These are phyloP conservation scores for Stenurella melanura DNA, from an alignment of 2,888 invertebrate genomes.

Conservation along the genomic window DNA sequence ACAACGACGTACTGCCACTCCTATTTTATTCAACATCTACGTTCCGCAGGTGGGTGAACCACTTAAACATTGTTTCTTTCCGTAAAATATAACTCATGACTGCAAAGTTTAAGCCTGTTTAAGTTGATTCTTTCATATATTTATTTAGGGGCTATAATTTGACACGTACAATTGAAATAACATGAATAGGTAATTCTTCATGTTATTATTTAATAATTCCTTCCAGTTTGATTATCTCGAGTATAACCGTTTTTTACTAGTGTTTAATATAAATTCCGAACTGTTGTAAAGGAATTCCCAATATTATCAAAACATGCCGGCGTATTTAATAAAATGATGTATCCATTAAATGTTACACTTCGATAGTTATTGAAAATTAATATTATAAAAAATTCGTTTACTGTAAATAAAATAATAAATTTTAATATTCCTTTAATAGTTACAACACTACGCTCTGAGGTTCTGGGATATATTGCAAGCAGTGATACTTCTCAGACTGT, in stretches of 20 bases:
- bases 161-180: neutral
- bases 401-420: conserved; percentile 13
- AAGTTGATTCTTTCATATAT: too few relatives aligned
- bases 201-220: neutral
- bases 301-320: conserved; percentile 25
- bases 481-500: too few relatives aligned
- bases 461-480: neutral
- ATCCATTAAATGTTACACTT: conserved; percentile 34
- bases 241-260: conserved; percentile 11
- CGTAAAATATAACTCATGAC: too few relatives aligned
- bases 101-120: too few relatives aligned
- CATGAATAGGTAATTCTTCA: neutral
- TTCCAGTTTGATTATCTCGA: neutral
- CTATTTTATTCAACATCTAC: too few relatives aligned
- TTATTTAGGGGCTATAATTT: neutral
- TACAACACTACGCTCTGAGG: neutral
- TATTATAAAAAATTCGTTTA: conserved; percentile 19
- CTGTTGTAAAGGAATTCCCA: conserved; percentile 19
- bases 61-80: too few relatives aligned
- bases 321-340: conserved; percentile 27
- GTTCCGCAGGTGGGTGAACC: too few relatives aligned
- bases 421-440: conserved; percentile 23
- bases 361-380: conserved; percentile 27
- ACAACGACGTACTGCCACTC: too few relatives aligned
- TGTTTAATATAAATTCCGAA: conserved; percentile 16